Base-by-base conservation (phyloP, 2,113 vertebrate species). In the Eurypyga helias region DNA sequence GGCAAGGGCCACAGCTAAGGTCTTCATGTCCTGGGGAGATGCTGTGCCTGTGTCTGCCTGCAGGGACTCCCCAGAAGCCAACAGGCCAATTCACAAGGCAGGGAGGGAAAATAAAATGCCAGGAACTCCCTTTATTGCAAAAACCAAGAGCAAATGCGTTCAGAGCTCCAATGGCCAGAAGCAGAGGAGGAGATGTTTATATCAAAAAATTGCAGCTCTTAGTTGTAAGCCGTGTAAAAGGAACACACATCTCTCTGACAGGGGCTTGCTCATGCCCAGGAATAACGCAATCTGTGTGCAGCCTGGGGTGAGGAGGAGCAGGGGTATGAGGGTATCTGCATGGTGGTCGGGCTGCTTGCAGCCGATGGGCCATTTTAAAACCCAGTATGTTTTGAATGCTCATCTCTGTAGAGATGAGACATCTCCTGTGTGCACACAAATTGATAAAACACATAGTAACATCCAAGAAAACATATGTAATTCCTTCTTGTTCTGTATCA, bases 241-340 rank as follows among this genome's bases (percentile, higher is more conserved):
- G 13, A 73, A 73, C 6, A 60, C 4, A 48, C 11, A 17, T 6
- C 34, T 58, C 12, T 26, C 3, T 13, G 36, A 17, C n/a, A 48
- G 34, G 38, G 33, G 12, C 38, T 65, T 0, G 0, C 1, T 21
- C 38, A 7, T 49, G 24, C 12, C 11, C 41, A n/a, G 21, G 34
- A 51, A 54, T 29, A 69, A 51, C 6, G 33, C 16, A 31, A 4
- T 38, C 48, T 28, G 17, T 6, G 21, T 31, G 43, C n/a, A 87
- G 43, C 20, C 31, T 33, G n/a, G 11, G 33, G 21, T 8, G 19
- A 67, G 48, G 45, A 54, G 29, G 3, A 49, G 25, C 26, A 62
- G 54, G 34, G 28, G 1, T 24, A 28, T 28, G 51, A 70, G 26
- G 16, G 24, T 26, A 31, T 75, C 51, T 64, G 25, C 15, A 0